These are phyloP conservation scores for Patella caerulea DNA, from an alignment of 2,888 invertebrate species.

Conservation along the genomic window DNA sequence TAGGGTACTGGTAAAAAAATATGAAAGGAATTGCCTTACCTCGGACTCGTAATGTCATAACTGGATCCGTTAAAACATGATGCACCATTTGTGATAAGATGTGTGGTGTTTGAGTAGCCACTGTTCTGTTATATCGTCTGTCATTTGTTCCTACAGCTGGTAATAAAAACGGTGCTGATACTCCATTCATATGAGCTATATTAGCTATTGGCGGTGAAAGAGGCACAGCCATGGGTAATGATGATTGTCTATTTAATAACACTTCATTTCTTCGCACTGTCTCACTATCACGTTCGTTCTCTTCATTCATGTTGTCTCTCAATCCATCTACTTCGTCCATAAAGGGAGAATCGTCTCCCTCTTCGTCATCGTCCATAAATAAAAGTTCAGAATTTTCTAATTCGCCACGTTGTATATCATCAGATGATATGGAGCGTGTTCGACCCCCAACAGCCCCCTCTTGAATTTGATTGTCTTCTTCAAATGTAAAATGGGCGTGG, in stretches of 20 bases:
- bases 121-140: background rate
- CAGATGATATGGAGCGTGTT: background rate
- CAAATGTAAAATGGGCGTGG: constrained; percentile 49
- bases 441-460: constrained; percentile 18
- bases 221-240: constrained; percentile 3
- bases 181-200: background rate
- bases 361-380: constrained; percentile 28
- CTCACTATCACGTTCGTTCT: constrained; percentile 3
- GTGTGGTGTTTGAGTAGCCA: constrained; percentile 59
- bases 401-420: background rate
- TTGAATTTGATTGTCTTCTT: constrained; percentile 1
- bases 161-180: background rate
- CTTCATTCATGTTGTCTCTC: no score
- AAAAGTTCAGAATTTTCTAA: constrained; percentile 15
- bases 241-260: background rate
- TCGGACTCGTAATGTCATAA: background rate
- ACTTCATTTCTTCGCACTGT: background rate
- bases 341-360: constrained; percentile 30
- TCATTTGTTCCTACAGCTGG: background rate
- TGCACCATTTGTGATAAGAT: constrained; percentile 45
- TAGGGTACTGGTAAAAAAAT: no score
- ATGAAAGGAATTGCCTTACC: background rate
- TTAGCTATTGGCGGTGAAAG: background rate
- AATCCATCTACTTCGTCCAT: constrained; percentile 3
- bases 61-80: constrained; percentile 33